Evolutionary conservation across 2,888 invertebrate genomes (phyloP).

Genomic region (Tachystola acroxantha): DNA sequence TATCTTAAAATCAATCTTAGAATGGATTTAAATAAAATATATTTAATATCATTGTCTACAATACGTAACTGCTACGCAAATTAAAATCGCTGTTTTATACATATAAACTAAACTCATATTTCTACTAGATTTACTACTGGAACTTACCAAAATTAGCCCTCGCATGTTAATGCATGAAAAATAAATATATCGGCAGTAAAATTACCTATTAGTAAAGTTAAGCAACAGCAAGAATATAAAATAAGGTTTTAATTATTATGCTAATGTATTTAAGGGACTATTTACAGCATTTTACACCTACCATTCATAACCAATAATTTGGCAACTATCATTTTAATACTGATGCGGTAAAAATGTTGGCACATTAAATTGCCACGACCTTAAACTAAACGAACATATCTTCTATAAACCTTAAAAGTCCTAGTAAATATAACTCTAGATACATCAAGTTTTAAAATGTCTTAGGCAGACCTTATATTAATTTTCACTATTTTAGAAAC

Average conservation of each 20-base stretch:
- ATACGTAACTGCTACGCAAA: slow-evolving; percentile 6
- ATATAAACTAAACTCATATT: background rate
- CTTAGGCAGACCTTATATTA: slow-evolving; percentile 63
- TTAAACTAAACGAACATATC: slow-evolving; percentile 65
- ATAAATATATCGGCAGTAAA: slow-evolving; percentile 57
- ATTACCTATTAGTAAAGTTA: slow-evolving; percentile 34
- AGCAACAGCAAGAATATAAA: slow-evolving; percentile 48
- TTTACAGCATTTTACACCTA: slow-evolving; percentile 68
- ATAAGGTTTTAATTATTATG: slow-evolving; percentile 30
- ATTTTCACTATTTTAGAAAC: slow-evolving; percentile 38
- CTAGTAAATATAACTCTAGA: slow-evolving; percentile 56
- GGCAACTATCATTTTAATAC: slow-evolving; percentile 74
- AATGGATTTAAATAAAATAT: no score
- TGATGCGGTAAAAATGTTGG: slow-evolving; percentile 79
- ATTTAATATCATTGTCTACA: background rate
- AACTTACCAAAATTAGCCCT: slow-evolving; percentile 69
- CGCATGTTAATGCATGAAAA: slow-evolving; percentile 72
- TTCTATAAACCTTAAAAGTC: slow-evolving; percentile 59
- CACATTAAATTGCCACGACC: slow-evolving; percentile 63
- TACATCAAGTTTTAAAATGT: slow-evolving; percentile 73
- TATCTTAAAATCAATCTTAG: no score
- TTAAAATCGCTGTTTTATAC: background rate
- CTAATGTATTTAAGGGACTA: slow-evolving; percentile 55
- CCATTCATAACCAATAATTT: slow-evolving; percentile 59
- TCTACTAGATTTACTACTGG: slow-evolving; percentile 17